A percentile compares a stretch with the other conserved stretches of the same genome.
Evolutionary conservation across 2,888 invertebrate genomes (phyloP).

Genomic region (Exephanes ischioxanthus): DNA sequence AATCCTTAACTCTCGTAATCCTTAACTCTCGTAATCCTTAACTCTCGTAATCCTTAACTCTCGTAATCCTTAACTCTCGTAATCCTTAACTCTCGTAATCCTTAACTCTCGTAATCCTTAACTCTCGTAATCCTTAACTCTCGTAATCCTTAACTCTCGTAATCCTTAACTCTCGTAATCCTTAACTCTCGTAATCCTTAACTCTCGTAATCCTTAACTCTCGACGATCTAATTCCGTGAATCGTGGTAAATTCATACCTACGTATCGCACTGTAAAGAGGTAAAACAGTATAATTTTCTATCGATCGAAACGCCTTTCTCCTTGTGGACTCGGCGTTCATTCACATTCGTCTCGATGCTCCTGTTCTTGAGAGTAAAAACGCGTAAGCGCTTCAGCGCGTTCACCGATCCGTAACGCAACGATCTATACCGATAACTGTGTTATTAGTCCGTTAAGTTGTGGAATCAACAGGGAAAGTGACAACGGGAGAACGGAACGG

Average conservation of each 20-base stretch:
- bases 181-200: too few species aligned
- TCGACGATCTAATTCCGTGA: background rate
- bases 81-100: too few species aligned
- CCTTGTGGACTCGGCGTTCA: constrained; percentile 1
- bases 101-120: too few species aligned
- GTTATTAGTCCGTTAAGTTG: background rate
- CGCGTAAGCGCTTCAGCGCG: background rate
- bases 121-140: too few species aligned
- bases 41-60: too few species aligned
- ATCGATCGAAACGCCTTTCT: constrained; percentile 38
- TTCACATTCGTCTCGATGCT: constrained; percentile 39
- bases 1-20: too few species aligned
- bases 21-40: too few species aligned
- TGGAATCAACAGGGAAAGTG: constrained; percentile 42
- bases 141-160: too few species aligned
- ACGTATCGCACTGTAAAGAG: background rate
- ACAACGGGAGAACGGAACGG: constrained; percentile 25
- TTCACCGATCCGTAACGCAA: constrained; percentile 27
- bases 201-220: background rate
- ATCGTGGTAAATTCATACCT: background rate
- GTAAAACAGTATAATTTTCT: background rate
- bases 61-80: too few species aligned
- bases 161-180: too few species aligned
- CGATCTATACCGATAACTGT: constrained; percentile 12
- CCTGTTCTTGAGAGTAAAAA: constrained; percentile 21